These are phyloP conservation scores for Aeoliscus strigatus DNA, from an alignment of 2,797 vertebrate species.

Conservation along the genomic window DNA sequence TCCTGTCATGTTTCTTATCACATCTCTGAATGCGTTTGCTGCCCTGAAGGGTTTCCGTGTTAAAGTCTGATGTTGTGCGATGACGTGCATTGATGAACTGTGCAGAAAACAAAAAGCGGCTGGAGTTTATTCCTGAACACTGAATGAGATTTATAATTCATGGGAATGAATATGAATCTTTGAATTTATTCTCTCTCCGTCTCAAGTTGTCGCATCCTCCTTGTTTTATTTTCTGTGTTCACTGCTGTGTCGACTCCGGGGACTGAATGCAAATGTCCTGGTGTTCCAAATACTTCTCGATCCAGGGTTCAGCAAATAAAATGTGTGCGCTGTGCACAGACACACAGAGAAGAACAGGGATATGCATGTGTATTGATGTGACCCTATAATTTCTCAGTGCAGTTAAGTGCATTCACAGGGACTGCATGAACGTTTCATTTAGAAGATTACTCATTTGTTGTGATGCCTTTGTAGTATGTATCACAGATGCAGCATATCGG, in stretches of 20 bases:
- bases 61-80: constrained; percentile 22
- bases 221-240: constrained; percentile 30
- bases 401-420: too few species aligned
- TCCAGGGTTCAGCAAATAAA: constrained; percentile 52
- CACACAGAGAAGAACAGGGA: constrained; percentile 1
- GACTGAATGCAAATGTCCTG: constrained; percentile 54
- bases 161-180: constrained; percentile 7
- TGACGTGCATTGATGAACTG: constrained; percentile 16
- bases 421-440: background rate
- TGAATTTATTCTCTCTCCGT: background rate
- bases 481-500: background rate
- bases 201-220: constrained; percentile 3
- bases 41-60: constrained; percentile 7
- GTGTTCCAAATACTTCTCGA: constrained; percentile 46
- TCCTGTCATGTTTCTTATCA: constrained; percentile 18
- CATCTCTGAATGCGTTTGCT: constrained; percentile 16
- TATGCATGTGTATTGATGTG: constrained; percentile 7
- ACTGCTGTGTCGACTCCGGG: constrained; percentile 19
- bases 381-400: constrained; percentile 4
- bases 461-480: constrained; percentile 1
- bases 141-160: constrained; percentile 25
- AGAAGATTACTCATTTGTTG: background rate
- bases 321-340: constrained; percentile 27
- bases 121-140: constrained; percentile 9
- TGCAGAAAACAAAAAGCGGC: constrained; percentile 17